Base-by-base conservation (phyloP, 2,888 invertebrate genomes). In the Lasioglossum vierecki region DNA sequence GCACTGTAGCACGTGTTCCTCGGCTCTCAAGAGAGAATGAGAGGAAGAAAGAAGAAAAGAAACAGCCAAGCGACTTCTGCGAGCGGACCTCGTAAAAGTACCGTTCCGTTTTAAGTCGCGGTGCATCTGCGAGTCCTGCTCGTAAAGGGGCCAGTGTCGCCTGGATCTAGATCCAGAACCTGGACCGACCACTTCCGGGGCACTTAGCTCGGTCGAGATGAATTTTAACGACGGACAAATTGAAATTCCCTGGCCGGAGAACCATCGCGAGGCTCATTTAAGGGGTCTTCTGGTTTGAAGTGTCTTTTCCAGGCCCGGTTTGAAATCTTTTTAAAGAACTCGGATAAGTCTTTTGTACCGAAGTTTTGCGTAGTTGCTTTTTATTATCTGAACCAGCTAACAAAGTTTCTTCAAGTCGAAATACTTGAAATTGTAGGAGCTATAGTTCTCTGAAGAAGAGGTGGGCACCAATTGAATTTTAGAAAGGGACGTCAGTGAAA, bases 101-200 rank as follows among this genome's bases (percentile, higher is more conserved):
- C 82, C 79, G 82, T 79, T 82, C 66, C 60, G 26, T 49, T 79
- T 75, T 30, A 79, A 74, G 63, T 73, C n/a, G n/a, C n/a, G 13
- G 35, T 30, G 68, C 82, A 79, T 82, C 74, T 79, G 74, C 82
- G 39, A 30, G n/a, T 22, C 70, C 70, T n/a, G 76, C 46, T 75
- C 70, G 70, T 75, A 75, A 79, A 79, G 22, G 46, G 63, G 4
- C n/a, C 72, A 53, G 41, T 68, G 78, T 82, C 81, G 41, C 26
- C 49, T 39, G 44, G 63, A 83, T 80, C 75, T 53, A 44, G 81
- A 81, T 77, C 72, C 60, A 30, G 35, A 18, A 35, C 11, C 35
- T n/a, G 22, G 71, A 46, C 44, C 46, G 22, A 30, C 68, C 41
- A 30, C 75, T 79, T 82, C 82, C 82, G 73, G 53, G 73, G 4